A percentile compares a stretch with the other conserved stretches of the same genome.
phyloP scores from a whole-genome alignment of 2,113 vertebrate species.

The Corapipo altera region DNA sequence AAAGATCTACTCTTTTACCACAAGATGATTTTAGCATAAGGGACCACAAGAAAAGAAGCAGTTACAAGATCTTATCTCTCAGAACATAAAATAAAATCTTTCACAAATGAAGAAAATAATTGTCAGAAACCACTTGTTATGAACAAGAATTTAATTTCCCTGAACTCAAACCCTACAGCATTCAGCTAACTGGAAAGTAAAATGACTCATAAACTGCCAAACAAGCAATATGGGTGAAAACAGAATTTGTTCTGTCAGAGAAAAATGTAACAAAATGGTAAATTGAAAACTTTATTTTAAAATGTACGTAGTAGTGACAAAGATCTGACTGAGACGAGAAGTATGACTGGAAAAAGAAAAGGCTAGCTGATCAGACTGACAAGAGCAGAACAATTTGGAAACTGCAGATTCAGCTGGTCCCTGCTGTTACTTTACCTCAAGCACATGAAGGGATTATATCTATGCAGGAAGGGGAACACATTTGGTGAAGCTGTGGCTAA shows the following conservation, averaged over 20 bases:
- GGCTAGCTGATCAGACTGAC: not conserved
- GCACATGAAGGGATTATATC: not conserved
- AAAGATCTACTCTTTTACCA: not conserved
- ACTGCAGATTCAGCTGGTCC: not conserved
- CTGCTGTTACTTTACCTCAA: not conserved
- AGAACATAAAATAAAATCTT: not conserved
- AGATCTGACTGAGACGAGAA: not conserved
- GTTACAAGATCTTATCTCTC: not conserved
- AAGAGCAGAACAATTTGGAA: not conserved
- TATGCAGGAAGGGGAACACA: not conserved
- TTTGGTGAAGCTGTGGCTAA: not conserved
- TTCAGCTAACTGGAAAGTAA: not conserved
- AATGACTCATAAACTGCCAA: not conserved
- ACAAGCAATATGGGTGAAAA: not conserved
- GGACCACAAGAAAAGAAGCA: not conserved
- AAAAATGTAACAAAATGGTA: not conserved
- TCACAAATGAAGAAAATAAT: not conserved
- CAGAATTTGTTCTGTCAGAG: not conserved
- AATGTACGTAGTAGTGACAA: not conserved
- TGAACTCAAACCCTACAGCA: not conserved
- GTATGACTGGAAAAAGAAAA: not conserved
- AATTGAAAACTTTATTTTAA: not conserved
- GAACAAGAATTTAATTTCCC: not conserved
- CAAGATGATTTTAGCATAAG: not conserved
- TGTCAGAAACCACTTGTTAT: not conserved